Base-by-base conservation (phyloP, 1,140 invertebrate genomes). In the Ceratina calcarata region DNA sequence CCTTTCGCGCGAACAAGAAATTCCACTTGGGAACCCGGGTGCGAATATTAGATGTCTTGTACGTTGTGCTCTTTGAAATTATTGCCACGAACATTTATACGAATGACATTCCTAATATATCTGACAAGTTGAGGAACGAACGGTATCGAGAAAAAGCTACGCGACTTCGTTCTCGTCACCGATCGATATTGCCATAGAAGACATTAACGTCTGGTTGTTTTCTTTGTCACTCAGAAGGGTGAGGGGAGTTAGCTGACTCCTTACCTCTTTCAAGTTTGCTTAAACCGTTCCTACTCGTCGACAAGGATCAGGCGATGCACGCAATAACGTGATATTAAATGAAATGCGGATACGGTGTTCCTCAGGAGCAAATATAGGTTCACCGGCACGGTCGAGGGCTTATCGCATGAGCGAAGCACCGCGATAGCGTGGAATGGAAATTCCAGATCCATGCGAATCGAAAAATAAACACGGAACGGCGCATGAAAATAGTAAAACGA, bases 1-100 rank as follows among this genome's bases (percentile, higher is more conserved):
- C 76, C 79, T 81, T 24, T 73, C 60, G 74, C 72, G 83, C 75
- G 79, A 85, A 77, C 84, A 85, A 85, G 84, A 86, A 86, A 85
- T 82, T 85, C 74, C 83, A 78, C 79, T 85, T 74, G 62, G 68
- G 58, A 68, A 64, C 65, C 32, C 65, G 64, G 51, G 45, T n/a
- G 83, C 68, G 84, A 85, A 85, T 85, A 85, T 85, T 86, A 85
- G 84, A 68, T 78, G 71, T 71, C 76, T 82, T 78, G 68, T 51
- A 37, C 37, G 61, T 62, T 55, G 60, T 58, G 12, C 18, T 0
- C 32, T 45, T 61, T 2, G 18, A 58, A 61, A 77, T 77, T 64
- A 77, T 77, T 27, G 53, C 70, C 37, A 6, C 71, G 32, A 8
- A 69, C n/a, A 32, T 37, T 37, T 37, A 37, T 37, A 37, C 32